Evolutionary conservation across 2,113 vertebrate species (phyloP).

Genomic region (Neomonachus schauinslandi): DNA sequence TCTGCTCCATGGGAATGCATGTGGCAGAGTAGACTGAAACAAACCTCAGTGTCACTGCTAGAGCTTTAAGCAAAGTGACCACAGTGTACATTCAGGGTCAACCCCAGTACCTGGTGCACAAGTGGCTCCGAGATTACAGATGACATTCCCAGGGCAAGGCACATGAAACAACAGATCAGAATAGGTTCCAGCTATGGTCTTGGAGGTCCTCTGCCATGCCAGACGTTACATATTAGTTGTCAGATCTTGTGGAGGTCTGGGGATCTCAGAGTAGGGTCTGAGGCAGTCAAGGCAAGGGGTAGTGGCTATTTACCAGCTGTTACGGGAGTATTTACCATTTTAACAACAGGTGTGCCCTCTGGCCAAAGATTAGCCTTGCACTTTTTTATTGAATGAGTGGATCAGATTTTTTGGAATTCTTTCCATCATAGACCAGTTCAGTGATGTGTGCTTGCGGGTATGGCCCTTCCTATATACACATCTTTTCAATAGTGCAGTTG

Average conservation of each 20-base stretch:
- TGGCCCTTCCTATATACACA: not conserved
- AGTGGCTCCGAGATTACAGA: not conserved
- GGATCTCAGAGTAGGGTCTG: not conserved
- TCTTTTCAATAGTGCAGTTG: not conserved
- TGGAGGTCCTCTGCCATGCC: not conserved
- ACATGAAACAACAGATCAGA: not conserved
- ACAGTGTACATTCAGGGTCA: not conserved
- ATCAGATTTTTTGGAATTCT: not conserved
- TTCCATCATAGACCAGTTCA: constrained; percentile 27
- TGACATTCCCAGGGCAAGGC: not conserved
- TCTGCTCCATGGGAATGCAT: constrained; percentile 65
- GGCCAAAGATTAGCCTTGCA: not conserved
- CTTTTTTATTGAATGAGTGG: constrained; percentile 19
- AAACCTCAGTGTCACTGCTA: constrained; percentile 40
- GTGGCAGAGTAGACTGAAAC: constrained; percentile 43
- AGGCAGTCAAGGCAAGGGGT: not conserved
- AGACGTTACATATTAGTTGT: not conserved
- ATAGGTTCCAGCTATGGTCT: not conserved
- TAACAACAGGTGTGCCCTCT: not conserved
- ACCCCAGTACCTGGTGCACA: not conserved
- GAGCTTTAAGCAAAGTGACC: constrained; percentile 31
- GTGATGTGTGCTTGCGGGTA: not conserved
- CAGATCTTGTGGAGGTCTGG: not conserved
- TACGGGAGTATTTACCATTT: not conserved
- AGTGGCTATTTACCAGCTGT: not conserved